A percentile compares a stretch with the other conserved stretches of the same genome.
Conservation (phyloP, 2,797 vertebrate genomes). For the Falco novaeseelandiae region DNA sequence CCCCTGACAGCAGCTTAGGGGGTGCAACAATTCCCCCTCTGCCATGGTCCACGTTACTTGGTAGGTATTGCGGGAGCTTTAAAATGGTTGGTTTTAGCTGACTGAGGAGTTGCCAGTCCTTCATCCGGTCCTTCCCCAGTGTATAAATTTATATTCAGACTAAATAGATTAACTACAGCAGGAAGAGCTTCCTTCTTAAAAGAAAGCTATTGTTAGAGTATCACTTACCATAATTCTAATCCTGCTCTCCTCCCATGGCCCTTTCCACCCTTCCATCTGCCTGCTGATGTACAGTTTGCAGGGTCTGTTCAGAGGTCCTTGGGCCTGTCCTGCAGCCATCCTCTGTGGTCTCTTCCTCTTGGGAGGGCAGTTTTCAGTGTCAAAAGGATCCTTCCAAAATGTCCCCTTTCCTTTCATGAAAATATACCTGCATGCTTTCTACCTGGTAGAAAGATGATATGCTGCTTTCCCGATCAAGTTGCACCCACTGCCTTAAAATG, state of each 20-base stretch:
- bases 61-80: background rate
- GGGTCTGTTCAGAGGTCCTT: background rate
- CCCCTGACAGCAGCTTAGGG: background rate
- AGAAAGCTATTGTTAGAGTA: constrained; percentile 12
- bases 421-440: background rate
- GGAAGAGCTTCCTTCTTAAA: constrained; percentile 27
- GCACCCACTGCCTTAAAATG: constrained; percentile 59
- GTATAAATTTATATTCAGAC: background rate
- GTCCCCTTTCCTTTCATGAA: background rate
- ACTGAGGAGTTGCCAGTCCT: background rate
- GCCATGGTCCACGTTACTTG: background rate
- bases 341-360: background rate
- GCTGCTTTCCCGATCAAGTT: constrained; percentile 20
- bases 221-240: background rate
- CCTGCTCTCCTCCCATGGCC: background rate
- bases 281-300: background rate
- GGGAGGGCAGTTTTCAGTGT: background rate
- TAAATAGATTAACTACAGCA: constrained; percentile 4
- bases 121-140: background rate
- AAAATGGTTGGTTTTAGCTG: background rate
- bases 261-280: background rate
- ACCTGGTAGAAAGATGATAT: constrained; percentile 25
- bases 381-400: background rate
- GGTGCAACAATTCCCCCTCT: background rate
- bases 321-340: background rate